Conservation (phyloP, 2,113 vertebrate genomes). For the Neotragus pygmaeus region DNA sequence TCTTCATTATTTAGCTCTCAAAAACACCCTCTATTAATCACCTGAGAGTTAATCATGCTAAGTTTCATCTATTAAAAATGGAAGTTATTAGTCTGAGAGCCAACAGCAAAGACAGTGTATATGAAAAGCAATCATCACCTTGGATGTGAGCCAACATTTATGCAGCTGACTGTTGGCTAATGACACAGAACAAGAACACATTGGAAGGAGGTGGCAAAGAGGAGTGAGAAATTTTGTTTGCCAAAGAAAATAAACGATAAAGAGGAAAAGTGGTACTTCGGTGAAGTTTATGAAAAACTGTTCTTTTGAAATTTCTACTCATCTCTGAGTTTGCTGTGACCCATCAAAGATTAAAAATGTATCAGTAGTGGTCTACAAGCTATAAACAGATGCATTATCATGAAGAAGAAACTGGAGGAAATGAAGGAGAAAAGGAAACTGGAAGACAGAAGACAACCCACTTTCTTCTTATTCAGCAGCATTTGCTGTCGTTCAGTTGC, state of each 20-base stretch:
- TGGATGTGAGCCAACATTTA: slow-evolving; percentile 43
- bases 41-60: slow-evolving; percentile 68
- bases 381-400: background rate
- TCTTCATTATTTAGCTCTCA: slow-evolving; percentile 70
- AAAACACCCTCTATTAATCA: slow-evolving; percentile 75
- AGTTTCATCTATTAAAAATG: slow-evolving; percentile 71
- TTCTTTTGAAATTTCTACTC: background rate
- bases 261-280: background rate
- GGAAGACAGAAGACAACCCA: background rate
- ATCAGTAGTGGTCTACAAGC: background rate
- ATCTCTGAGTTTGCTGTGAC: background rate
- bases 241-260: background rate
- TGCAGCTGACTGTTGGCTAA: background rate
- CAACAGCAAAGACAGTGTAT: background rate
- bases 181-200: background rate
- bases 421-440: background rate
- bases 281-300: background rate
- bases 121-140: slow-evolving; percentile 12
- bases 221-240: background rate
- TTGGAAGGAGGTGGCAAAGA: background rate
- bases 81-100: slow-evolving; percentile 45
- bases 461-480: background rate
- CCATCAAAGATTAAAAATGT: background rate
- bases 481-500: background rate
- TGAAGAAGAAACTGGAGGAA: background rate